Percentiles rank a stretch among this genome's conserved stretches.
These are phyloP conservation scores for Labeo calbasu DNA, from an alignment of 2,797 vertebrate species.

Conservation along the genomic window DNA sequence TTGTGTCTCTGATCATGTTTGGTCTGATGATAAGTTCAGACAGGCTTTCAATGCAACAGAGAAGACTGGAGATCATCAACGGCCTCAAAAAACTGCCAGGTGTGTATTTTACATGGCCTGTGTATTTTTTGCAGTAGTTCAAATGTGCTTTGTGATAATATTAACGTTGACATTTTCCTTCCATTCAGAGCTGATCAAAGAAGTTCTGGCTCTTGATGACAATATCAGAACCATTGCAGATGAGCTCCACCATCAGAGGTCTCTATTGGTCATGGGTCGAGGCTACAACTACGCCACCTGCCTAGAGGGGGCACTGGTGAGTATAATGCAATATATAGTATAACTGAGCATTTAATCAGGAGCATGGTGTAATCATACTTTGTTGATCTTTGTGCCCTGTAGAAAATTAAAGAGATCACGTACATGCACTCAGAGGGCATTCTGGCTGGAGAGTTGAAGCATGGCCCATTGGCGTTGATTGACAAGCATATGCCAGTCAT, in stretches of 20 bases:
- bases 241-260: slow-evolving; percentile 89
- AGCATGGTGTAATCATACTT: neutral
- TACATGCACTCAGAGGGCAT: slow-evolving; percentile 99
- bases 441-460: slow-evolving; percentile 94
- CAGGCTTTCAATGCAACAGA: slow-evolving; percentile 88
- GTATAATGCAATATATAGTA: slow-evolving; percentile 52
- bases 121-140: neutral
- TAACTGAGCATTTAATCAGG: neutral
- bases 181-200: slow-evolving; percentile 85
- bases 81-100: slow-evolving; percentile 85
- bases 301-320: slow-evolving; percentile 94
- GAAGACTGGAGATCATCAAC: slow-evolving; percentile 88
- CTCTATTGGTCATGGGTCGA: slow-evolving; percentile 93
- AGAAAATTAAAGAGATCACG: slow-evolving; percentile 99
- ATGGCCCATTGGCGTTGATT: slow-evolving; percentile 90
- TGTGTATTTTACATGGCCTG: slow-evolving; percentile 55
- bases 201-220: slow-evolving; percentile 87
- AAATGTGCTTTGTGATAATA: neutral
- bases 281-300: slow-evolving; percentile 96
- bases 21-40: slow-evolving; percentile 95
- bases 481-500: slow-evolving; percentile 97
- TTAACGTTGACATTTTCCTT: slow-evolving; percentile 23
- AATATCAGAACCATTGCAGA: slow-evolving; percentile 88
- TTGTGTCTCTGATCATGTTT: slow-evolving; percentile 93
- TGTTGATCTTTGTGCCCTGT: slow-evolving; percentile 16